These are phyloP conservation scores for Gallinago media DNA, from an alignment of 2,113 vertebrate genomes.

Conservation along the genomic window DNA sequence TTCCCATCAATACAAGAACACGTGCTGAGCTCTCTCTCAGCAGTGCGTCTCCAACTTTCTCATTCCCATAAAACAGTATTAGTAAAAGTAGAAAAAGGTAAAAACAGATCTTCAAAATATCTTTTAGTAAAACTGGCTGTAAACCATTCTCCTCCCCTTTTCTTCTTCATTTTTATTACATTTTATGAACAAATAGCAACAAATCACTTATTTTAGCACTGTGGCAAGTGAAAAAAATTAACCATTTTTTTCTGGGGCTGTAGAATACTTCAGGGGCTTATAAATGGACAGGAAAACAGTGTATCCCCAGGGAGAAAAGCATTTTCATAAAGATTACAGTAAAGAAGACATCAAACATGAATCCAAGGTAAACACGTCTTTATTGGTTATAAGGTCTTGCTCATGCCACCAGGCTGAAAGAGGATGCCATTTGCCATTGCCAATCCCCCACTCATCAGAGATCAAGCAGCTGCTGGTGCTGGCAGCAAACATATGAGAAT, in stretches of 20 bases:
- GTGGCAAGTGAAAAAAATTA: not conserved
- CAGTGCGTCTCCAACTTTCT: too few relatives aligned
- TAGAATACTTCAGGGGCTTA: not conserved
- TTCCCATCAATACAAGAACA: too few relatives aligned
- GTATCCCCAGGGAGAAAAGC: not conserved
- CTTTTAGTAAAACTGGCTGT: not conserved
- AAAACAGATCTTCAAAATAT: not conserved
- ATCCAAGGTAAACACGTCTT: not conserved
- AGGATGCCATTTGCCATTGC: not conserved
- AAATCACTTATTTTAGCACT: not conserved
- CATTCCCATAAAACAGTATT: not conserved
- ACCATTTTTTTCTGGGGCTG: not conserved
- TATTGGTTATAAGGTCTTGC: not conserved
- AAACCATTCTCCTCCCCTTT: not conserved
- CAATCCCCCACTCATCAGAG: not conserved
- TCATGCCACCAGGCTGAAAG: not conserved
- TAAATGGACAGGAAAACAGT: not conserved
- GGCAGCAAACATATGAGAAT: not conserved
- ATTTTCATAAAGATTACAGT: not conserved
- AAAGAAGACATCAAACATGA: not conserved
- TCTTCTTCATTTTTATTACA: not conserved
- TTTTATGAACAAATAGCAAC: not conserved
- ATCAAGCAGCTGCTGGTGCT: slow-evolving; percentile 8
- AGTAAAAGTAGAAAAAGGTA: not conserved
- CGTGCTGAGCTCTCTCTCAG: too few relatives aligned